Evolutionary conservation across 37 sponge, comb jelly and placozoan species (phyloP).

Genomic region (Chondrilla cf. caribensis): DNA sequence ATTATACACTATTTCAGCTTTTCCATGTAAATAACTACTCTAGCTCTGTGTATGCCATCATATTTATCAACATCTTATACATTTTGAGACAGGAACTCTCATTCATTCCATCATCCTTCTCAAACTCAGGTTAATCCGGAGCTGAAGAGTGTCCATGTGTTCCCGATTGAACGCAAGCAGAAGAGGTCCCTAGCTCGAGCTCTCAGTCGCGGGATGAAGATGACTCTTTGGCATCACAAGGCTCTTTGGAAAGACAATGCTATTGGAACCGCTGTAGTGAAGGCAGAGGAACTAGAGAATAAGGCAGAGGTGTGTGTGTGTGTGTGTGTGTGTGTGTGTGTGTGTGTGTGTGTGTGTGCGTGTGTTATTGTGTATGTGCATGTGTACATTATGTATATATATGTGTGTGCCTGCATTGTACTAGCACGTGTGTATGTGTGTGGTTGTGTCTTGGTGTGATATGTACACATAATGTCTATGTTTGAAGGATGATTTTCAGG

Average conservation of each 20-base stretch:
- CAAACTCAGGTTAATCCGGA: slow-evolving; percentile 52
- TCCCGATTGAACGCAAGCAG: slow-evolving; percentile 83
- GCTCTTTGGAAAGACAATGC: slow-evolving; percentile 55
- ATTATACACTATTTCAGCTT: no score
- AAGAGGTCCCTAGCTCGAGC: slow-evolving; percentile 51
- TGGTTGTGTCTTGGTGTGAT: no score
- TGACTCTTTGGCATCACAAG: slow-evolving; percentile 49
- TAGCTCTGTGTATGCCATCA: not conserved
- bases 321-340: slow-evolving; percentile 5
- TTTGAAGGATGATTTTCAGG: no score
- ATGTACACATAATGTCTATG: no score
- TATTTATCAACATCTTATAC: not conserved
- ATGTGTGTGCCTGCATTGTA: slow-evolving; percentile 7
- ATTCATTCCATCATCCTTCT: not conserved
- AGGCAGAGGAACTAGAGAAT: slow-evolving; percentile 58
- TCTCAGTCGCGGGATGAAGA: slow-evolving; percentile 70
- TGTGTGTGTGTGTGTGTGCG: not conserved
- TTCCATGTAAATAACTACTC: no score
- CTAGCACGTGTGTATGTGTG: slow-evolving; percentile 32
- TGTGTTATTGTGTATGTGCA: not conserved
- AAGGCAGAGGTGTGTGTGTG: slow-evolving; percentile 55
- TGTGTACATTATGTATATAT: no score
- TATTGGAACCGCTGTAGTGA: slow-evolving; percentile 44
- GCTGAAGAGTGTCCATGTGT: slow-evolving; percentile 49
- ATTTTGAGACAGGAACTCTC: no score